Conservation (phyloP, 2,888 invertebrate genomes). For the Spialia ferax region DNA sequence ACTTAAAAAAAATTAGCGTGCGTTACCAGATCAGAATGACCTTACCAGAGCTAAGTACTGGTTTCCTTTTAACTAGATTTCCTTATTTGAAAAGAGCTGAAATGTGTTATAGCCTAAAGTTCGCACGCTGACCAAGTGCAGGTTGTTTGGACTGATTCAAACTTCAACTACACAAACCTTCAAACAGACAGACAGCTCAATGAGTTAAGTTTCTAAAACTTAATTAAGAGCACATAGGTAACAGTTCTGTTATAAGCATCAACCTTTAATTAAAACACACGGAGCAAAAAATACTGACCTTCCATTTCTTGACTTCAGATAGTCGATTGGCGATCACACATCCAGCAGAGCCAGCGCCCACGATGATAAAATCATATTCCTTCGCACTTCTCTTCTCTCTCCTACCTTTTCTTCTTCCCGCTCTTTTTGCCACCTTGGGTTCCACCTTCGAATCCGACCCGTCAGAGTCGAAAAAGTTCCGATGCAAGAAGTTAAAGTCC, state of each 20-base stretch:
- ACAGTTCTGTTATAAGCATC: no score
- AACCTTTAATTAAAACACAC: neutral
- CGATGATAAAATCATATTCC: conserved; percentile 87
- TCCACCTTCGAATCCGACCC: conserved; percentile 56
- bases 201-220: no score
- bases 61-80: neutral
- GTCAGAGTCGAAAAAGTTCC: conserved; percentile 56
- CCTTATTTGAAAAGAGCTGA: no score
- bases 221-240: no score
- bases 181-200: no score
- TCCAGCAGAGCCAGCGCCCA: conserved; percentile 90
- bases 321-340: conserved; percentile 89
- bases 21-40: no score
- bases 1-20: no score
- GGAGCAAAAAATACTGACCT: conserved; percentile 68
- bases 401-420: conserved; percentile 48
- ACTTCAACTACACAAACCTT: no score
- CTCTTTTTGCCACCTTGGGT: conserved; percentile 48
- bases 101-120: no score
- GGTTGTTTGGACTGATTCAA: no score
- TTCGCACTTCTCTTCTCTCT: conserved; percentile 62
- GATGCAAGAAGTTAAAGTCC: conserved; percentile 44
- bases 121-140: no score
- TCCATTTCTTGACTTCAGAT: conserved; percentile 87
- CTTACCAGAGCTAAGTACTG: neutral